A percentile compares a stretch with the other conserved stretches of the same genome.
Evolutionary conservation across 92 coral and sea anemone species (phyloP).

Genomic region (Diadumene lineata): DNA sequence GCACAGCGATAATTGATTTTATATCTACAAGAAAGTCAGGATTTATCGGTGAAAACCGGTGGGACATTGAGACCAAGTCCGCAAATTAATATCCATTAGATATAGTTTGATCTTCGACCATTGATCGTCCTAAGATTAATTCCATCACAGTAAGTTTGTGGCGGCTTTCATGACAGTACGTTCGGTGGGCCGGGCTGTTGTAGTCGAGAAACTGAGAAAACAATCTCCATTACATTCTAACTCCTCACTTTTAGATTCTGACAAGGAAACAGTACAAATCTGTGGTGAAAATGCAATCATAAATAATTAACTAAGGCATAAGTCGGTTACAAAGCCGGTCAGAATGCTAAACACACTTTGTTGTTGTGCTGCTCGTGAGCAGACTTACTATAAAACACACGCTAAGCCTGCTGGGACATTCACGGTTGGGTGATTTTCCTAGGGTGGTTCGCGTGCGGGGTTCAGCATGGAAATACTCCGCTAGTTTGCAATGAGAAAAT

Average conservation of each 20-base stretch:
- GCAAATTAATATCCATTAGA: constrained; percentile 10
- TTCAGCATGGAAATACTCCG: no score
- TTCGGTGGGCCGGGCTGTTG: background rate
- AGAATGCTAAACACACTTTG: background rate
- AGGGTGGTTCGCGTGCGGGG: no score
- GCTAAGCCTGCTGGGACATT: constrained; percentile 5
- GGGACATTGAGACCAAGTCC: background rate
- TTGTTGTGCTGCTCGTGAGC: background rate
- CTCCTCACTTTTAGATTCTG: background rate
- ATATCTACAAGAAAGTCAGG: background rate
- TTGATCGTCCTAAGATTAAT: no score
- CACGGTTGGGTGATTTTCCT: no score
- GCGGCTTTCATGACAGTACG: background rate
- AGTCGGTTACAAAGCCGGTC: background rate
- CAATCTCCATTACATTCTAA: background rate
- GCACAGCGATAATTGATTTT: no score
- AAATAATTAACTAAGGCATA: background rate
- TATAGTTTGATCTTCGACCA: background rate
- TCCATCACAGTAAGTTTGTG: background rate
- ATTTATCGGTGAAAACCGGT: constrained; percentile 7
- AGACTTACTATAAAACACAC: background rate
- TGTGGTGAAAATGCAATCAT: background rate
- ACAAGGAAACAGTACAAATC: background rate
- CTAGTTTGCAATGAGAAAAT: no score
- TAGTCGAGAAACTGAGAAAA: background rate